Evolutionary conservation across 2,888 invertebrate genomes (phyloP), one percentile per base, ranked within the genome.

Genomic region (Agrenia bidenticulata): DNA sequence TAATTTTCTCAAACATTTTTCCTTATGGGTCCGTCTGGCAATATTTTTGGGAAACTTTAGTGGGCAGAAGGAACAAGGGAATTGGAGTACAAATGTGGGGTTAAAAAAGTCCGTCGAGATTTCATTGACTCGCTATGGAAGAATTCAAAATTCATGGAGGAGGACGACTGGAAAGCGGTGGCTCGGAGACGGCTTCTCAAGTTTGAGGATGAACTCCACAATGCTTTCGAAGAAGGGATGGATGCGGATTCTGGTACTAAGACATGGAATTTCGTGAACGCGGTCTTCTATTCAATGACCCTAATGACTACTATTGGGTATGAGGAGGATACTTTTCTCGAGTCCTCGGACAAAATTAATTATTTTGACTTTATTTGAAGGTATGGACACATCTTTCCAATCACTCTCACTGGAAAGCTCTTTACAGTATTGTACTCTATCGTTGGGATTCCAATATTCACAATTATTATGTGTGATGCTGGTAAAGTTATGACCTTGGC

Each of bases 371-470:
- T 61, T 45, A 42, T 82, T 83, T 49, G 83, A 97, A 97, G 97
- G 78, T 98, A 98, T 82, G 97, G 98, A 67, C 94, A 98, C 80
- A 92, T 98, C 77, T 89, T 91, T 55, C 97, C 98, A 0, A 89
- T 89, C 75, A 98, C 98, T 13, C 56, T 65, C 19, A 61, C 61
- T 13, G 98, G 97, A 9, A 86, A 90, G 70, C 87, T 89, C 0
- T 85, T 94, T 55, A 95, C 96, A 0, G 94, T 99, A 72, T 82
- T 92, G 26, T 99, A 99, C 80, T 93, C 98, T 27, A 87, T 93
- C 69, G 87, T 98, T 70, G 98, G 98, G 13, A 97, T 98, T 77
- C 98, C 98, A 0, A 84, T 98, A 77, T 95, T 98, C 81, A 84
- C 98, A 75, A 92, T 98, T 63, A 88, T 96, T 17, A 81, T 99